These are phyloP conservation scores for Nansenia antarctica DNA, from an alignment of 2,113 vertebrate genomes.

Conservation along the genomic window DNA sequence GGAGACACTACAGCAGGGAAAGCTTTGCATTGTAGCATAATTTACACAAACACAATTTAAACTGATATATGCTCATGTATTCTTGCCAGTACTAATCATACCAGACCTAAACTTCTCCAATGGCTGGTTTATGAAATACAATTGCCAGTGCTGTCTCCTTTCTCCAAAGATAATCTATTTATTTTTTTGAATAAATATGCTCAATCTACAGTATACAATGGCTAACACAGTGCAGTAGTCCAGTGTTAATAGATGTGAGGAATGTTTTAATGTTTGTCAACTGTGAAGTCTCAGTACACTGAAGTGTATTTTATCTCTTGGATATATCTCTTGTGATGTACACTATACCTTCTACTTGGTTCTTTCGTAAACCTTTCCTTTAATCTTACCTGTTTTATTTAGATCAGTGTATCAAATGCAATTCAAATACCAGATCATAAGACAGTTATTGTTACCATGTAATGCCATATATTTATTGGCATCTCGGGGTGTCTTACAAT, in stretches of 20 bases:
- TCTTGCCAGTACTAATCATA: not conserved
- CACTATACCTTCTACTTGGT: too few relatives aligned
- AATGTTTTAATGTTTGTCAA: not conserved
- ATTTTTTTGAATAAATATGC: not conserved
- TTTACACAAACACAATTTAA: not conserved
- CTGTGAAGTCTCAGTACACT: not conserved
- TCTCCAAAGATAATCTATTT: constrained; percentile 19
- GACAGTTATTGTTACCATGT: not conserved
- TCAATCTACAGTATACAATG: not conserved
- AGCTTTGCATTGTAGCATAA: not conserved
- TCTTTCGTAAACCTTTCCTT: not conserved
- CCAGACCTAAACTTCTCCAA: not conserved
- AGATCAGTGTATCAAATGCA: not conserved
- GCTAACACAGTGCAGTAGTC: not conserved
- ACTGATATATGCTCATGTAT: too few relatives aligned
- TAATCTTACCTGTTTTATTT: not conserved
- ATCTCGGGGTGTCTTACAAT: not conserved
- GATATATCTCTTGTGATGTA: not conserved
- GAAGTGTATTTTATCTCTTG: not conserved
- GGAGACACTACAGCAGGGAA: not conserved
- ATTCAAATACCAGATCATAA: too few relatives aligned
- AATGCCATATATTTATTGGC: constrained; percentile 35
- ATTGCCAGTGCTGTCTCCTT: not conserved
- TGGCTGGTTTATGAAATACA: not conserved
- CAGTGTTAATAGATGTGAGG: not conserved